Evolutionary conservation across 2,888 invertebrate genomes (phyloP).

Genomic region (Nymphalis urticae): DNA sequence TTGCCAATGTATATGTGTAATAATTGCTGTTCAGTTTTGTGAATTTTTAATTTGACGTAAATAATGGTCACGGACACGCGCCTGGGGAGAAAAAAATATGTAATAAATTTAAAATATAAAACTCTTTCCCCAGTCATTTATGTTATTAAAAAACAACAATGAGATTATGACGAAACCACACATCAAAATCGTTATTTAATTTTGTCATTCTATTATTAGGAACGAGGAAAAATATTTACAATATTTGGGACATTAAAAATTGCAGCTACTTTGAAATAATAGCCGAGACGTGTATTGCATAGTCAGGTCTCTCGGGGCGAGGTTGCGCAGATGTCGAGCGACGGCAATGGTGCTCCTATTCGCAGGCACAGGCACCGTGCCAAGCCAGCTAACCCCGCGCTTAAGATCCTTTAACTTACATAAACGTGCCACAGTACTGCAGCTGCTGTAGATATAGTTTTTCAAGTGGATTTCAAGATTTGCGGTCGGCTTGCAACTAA

Average conservation of each 20-base stretch:
- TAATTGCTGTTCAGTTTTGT: too few species aligned
- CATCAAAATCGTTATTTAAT: too few species aligned
- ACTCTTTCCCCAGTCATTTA: too few species aligned
- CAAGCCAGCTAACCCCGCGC: constrained; percentile 55
- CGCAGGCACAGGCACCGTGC: constrained; percentile 63
- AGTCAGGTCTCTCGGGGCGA: constrained; percentile 7
- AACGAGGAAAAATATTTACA: too few species aligned
- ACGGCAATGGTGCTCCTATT: constrained; percentile 49
- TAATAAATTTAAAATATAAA: too few species aligned
- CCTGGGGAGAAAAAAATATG: too few species aligned
- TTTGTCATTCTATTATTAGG: too few species aligned
- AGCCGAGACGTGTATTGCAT: constrained; percentile 19
- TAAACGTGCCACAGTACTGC: constrained; percentile 45
- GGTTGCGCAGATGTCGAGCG: constrained; percentile 36
- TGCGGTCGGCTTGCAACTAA: constrained; percentile 8
- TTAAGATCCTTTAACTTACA: constrained; percentile 40
- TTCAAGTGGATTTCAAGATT: constrained; percentile 20
- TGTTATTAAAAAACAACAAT: too few species aligned
- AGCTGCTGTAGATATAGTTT: constrained; percentile 30
- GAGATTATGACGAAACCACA: too few species aligned
- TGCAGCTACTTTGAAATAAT: constrained; percentile 16
- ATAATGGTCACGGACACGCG: too few species aligned
- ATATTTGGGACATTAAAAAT: not conserved
- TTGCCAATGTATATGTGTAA: too few species aligned
- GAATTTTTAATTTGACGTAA: too few species aligned